phyloP scores from a whole-genome alignment of 2,797 vertebrate species.

The Cheirogaleus major region DNA sequence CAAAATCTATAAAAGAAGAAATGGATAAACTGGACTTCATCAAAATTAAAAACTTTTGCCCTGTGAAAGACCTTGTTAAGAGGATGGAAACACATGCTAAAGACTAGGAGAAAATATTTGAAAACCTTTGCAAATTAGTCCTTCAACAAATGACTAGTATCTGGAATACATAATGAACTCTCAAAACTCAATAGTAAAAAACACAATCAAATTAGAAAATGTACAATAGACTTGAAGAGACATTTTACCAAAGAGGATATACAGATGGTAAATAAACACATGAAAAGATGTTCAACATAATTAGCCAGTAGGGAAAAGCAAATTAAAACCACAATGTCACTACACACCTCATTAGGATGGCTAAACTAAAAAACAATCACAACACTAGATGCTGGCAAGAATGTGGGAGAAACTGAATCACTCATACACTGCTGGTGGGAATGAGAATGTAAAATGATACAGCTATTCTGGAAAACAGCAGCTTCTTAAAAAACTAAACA shows the following conservation, averaged over 20 bases:
- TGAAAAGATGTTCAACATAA: neutral
- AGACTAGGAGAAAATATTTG: neutral
- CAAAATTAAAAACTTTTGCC: neutral
- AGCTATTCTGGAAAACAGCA: neutral
- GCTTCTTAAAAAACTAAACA: neutral
- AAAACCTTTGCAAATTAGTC: neutral
- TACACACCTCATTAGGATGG: neutral
- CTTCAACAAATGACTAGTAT: neutral
- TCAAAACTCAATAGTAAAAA: conserved; percentile 20
- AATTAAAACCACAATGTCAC: neutral
- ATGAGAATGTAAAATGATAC: neutral
- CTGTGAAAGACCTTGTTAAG: neutral
- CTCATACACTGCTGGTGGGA: neutral
- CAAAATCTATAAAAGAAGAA: conserved; percentile 5
- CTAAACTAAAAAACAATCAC: neutral
- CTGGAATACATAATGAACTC: neutral
- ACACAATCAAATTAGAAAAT: neutral
- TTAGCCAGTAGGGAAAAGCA: neutral
- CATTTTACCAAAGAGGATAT: neutral
- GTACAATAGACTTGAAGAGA: neutral
- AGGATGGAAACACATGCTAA: conserved; percentile 1
- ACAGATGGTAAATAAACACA: neutral
- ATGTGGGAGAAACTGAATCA: neutral
- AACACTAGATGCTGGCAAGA: neutral
- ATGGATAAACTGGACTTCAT: neutral